Evolutionary conservation across 2,113 vertebrate genomes (phyloP), one percentile per base, ranked within the genome.

Genomic region (Sturnira hondurensis): DNA sequence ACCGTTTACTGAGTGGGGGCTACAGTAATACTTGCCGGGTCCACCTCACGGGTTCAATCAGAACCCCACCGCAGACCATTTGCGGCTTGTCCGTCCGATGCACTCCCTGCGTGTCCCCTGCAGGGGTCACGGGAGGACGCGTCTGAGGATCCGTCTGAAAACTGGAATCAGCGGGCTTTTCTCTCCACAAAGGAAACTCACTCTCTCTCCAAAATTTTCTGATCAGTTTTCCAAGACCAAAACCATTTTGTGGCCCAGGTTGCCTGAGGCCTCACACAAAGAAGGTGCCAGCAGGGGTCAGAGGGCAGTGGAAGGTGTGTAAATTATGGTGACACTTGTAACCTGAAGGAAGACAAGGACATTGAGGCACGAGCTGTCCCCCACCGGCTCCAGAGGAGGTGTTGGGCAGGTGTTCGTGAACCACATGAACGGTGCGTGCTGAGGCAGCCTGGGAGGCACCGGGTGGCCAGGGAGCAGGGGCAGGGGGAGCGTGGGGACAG

Each of bases 391-490:
- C 5, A 15, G 33, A 15, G 41, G 2, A 36, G 86, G n/a, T 36
- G 61, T 71, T 13, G 1, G 22, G 45, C 6, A 61, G 43, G 12
- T 54, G 31, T 17, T 17, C 20, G 43, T 16, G 36, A 91, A 28
- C n/a, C n/a, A 3, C 0, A n/a, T 15, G 5, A 9, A 58, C 47
- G 2, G 4, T 0, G 43, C 33, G 20, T 22, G n/a, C 52, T 31
- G 52, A 16, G 22, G 70, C 3, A 24, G 20, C 61, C 36, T 7
- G 7, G 16, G 31, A 56, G 50, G 19, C 41, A 58, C 9, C 33
- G 47, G 2, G 31, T 2, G 33, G 71, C 38, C 70, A 33, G 47
- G 41, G 43, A 41, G 36, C n/a, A 1, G 24, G 17, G 50, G 0
- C 8, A 45, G 38, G 47, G 38, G 56, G 12, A 4, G 50, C 20